phyloP scores from a whole-genome alignment of 2,797 vertebrate species.

The Hippoglossus hippoglossus region DNA sequence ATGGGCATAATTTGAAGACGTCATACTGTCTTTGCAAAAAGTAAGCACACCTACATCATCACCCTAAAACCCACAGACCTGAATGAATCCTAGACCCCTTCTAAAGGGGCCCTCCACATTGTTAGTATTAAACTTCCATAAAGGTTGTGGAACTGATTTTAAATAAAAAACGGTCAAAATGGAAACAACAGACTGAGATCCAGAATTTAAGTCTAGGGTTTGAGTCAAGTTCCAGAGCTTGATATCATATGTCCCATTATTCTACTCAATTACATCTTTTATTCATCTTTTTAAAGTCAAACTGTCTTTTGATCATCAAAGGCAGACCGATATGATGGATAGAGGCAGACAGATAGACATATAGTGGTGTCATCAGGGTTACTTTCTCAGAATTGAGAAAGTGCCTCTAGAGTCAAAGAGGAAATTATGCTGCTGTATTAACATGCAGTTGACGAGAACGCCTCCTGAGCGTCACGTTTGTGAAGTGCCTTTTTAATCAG shows the following conservation, averaged over 20 bases:
- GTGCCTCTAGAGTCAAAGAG: no score
- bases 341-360: no score
- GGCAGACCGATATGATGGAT: no score
- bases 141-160: no score
- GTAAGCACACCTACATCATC: not conserved
- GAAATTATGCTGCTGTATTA: no score
- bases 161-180: not conserved
- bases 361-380: no score
- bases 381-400: no score
- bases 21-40: not conserved
- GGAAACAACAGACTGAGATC: not conserved
- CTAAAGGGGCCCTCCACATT: no score
- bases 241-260: not conserved
- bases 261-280: not conserved
- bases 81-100: not conserved
- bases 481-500: no score
- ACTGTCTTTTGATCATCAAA: no score
- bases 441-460: no score
- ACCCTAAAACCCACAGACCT: not conserved
- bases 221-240: not conserved
- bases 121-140: not conserved
- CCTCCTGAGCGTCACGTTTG: no score
- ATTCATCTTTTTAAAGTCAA: not conserved
- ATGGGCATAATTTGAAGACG: not conserved
- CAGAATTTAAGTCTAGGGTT: not conserved